phyloP scores from a whole-genome alignment of 1,140 invertebrate species.

The Rhagoletis zephyria region DNA sequence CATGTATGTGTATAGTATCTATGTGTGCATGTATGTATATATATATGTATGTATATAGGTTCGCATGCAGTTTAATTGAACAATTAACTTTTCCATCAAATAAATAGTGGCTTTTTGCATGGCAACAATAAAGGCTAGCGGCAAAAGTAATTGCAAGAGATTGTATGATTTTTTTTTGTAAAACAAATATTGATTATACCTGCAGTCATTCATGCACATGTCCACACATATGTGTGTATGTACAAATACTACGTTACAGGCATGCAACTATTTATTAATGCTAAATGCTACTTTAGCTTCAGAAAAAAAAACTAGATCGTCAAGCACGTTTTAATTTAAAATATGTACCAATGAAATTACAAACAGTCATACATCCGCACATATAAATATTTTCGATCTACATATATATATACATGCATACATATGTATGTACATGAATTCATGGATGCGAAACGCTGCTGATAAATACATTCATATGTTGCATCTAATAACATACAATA shows the following conservation, averaged over 20 bases:
- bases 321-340: not conserved
- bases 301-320: not conserved
- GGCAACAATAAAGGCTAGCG: not conserved
- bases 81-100: constrained; percentile 50
- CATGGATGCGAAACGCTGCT: too few species aligned
- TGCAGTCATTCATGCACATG: too few species aligned
- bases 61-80: constrained; percentile 15
- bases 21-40: not conserved
- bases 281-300: not conserved
- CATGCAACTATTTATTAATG: constrained; percentile 1
- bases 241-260: not conserved
- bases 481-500: too few species aligned
- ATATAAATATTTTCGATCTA: not conserved
- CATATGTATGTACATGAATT: too few species aligned
- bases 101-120: constrained; percentile 11
- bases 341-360: not conserved
- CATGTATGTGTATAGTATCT: not conserved
- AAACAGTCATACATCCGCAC: too few species aligned
- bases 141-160: constrained; percentile 10
- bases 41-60: not conserved
- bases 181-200: not conserved
- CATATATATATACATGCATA: too few species aligned
- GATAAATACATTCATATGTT: too few species aligned
- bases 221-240: not conserved
- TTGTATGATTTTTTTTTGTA: not conserved